Evolutionary conservation across 2,113 vertebrate species (phyloP).

Genomic region (Mesoclemmys tuberculata): DNA sequence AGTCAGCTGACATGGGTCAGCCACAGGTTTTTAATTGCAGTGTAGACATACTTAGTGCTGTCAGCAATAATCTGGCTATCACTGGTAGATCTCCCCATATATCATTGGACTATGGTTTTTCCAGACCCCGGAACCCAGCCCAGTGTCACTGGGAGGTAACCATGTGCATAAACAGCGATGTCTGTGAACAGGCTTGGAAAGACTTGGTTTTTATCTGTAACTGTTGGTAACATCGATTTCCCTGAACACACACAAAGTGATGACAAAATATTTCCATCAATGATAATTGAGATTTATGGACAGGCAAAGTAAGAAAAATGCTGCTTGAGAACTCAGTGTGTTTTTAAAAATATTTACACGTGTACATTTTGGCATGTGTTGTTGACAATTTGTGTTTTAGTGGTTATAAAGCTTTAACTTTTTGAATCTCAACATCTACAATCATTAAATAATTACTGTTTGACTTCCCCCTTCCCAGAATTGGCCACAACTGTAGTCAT

Average conservation of each 20-base stretch:
- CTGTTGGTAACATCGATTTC: neutral
- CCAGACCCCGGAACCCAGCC: neutral
- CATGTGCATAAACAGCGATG: neutral
- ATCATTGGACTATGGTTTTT: neutral
- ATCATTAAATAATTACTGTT: neutral
- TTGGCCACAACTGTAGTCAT: neutral
- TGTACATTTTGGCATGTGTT: neutral
- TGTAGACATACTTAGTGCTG: neutral
- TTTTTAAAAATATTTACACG: neutral
- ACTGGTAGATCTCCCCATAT: neutral
- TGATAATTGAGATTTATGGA: neutral
- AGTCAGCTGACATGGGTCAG: neutral
- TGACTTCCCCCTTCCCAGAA: neutral
- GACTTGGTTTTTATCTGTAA: neutral
- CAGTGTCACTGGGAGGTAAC: neutral
- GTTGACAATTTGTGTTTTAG: neutral
- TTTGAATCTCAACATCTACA: neutral
- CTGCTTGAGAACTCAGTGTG: neutral
- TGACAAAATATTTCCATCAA: neutral
- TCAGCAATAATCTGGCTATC: neutral
- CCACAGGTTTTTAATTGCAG: neutral
- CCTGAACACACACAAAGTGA: neutral
- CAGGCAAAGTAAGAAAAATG: neutral
- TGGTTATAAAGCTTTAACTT: neutral
- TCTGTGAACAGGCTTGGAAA: neutral